Percentiles rank a stretch among this genome's conserved stretches.
These are phyloP conservation scores for Drosophila saltans DNA, from an alignment of 1,140 invertebrate species.

Conservation along the genomic window DNA sequence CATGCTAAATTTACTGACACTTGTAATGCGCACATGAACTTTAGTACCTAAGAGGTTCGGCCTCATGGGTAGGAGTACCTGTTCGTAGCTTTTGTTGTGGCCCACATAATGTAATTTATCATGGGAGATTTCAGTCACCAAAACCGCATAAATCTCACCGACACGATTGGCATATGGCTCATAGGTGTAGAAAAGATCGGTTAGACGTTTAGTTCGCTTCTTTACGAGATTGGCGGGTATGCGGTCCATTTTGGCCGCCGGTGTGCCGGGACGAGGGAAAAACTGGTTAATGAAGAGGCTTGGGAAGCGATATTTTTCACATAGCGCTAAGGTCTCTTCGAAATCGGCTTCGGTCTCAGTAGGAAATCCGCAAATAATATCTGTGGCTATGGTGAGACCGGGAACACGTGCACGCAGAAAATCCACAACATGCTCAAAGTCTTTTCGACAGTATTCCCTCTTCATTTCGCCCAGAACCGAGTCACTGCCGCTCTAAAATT, in stretches of 20 bases:
- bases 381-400: conserved; percentile 96
- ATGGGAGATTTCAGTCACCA: conserved; percentile 97
- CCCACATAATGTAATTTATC: conserved; percentile 96
- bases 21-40: conserved; percentile 90
- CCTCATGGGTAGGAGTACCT: conserved; percentile 93
- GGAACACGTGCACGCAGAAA: conserved; percentile 89
- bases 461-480: conserved; percentile 97
- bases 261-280: conserved; percentile 97
- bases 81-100: conserved; percentile 98
- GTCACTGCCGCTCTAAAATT: conserved; percentile 91
- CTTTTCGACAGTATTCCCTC: conserved; percentile 93
- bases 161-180: conserved; percentile 91
- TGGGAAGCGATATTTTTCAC: conserved; percentile 95
- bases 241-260: conserved; percentile 94
- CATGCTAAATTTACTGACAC: conserved; percentile 94
- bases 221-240: conserved; percentile 94
- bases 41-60: conserved; percentile 92
- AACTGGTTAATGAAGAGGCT: conserved; percentile 99
- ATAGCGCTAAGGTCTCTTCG: conserved; percentile 93
- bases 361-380: conserved; percentile 99
- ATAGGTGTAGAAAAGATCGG: conserved; percentile 96
- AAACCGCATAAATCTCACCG: conserved; percentile 90
- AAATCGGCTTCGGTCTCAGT: conserved; percentile 97
- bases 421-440: conserved; percentile 96
- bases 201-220: conserved; percentile 93